Percentiles rank a stretch among this genome's conserved stretches.
These are phyloP conservation scores for Tokudaia muenninki DNA, from an alignment of 2,797 vertebrate species.

Conservation along the genomic window DNA sequence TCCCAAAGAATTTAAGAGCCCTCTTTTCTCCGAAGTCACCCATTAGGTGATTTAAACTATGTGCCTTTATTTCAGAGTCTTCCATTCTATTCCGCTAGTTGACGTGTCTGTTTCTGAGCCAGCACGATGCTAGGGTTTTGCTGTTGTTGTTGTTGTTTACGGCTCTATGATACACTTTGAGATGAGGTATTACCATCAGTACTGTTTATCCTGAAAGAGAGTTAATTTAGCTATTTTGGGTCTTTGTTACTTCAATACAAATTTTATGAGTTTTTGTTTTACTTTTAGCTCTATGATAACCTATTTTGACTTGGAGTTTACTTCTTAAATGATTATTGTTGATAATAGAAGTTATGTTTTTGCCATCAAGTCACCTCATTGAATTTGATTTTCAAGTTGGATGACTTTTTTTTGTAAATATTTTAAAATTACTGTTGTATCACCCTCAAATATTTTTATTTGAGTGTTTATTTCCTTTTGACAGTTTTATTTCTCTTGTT, in stretches of 20 bases:
- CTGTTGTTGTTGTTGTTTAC: not conserved
- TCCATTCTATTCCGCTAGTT: not conserved
- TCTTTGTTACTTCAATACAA: not conserved
- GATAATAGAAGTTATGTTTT: not conserved
- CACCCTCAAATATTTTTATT: not conserved
- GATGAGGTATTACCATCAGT: too few relatives aligned
- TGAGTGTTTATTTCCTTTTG: not conserved
- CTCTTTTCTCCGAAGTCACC: not conserved
- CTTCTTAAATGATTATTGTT: not conserved
- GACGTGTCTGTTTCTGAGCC: not conserved
- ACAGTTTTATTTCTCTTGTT: conserved; percentile 24
- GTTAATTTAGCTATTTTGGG: not conserved
- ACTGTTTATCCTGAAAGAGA: not conserved
- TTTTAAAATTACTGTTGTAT: not conserved
- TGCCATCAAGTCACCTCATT: not conserved
- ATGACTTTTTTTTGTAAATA: not conserved
- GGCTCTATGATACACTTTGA: not conserved
- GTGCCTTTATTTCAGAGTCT: not conserved
- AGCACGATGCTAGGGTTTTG: too few relatives aligned
- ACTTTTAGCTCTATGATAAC: not conserved
- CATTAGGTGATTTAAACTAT: not conserved
- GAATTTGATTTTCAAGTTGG: not conserved
- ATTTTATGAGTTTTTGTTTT: not conserved
- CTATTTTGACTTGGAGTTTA: conserved; percentile 19
- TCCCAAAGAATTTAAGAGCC: not conserved